Evolutionary conservation across 2,113 vertebrate species (phyloP), one percentile per base, ranked within the genome.

Genomic region (Scatophagus argus): DNA sequence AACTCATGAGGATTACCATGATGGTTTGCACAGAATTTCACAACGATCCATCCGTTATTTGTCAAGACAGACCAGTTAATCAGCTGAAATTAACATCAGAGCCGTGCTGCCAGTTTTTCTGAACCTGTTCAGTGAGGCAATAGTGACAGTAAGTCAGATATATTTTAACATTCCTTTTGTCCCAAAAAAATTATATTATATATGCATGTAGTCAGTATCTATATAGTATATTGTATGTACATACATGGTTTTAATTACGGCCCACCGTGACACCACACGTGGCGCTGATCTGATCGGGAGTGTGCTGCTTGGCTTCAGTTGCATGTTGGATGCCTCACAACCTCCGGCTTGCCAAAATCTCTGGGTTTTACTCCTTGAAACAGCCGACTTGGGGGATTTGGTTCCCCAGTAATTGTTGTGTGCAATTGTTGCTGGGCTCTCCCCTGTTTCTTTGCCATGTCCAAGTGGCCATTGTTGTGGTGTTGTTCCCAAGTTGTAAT

Each of bases 401-500:
- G 74, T 82, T 79, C 68, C 73, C 60, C 62, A 68, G 78, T 92
- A 87, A 89, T 88, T 91, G 84, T 84, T 83, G 76, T 73, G 73
- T 85, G 87, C 8, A 74, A 89, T 93, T 79, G 87, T 85, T 70
- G 71, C 70, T 76, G 87, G 84, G 89, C 81, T 92, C 88, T 86
- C 83, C 87, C 79, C 75, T 75, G 66, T 66, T 85, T 88, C n/a
- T 82, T 77, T 69, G 67, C 83, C 65, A 44, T 90, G 87, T 87
- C 86, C 82, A 84, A 64, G 66, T 75, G 77, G 62, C 78, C 80
- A 86, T 90, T 87, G 77, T 87, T 90, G 86, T 74, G 79, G 78
- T 81, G 71, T 82, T 88, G 80, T 81, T 90, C 88, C 81, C 74
- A 72, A 81, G 55, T 67, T 72, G 71, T 93, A 92, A 94, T 93